Conservation (phyloP, 2,888 invertebrate genomes). For the Lasioglossum malachurum region DNA sequence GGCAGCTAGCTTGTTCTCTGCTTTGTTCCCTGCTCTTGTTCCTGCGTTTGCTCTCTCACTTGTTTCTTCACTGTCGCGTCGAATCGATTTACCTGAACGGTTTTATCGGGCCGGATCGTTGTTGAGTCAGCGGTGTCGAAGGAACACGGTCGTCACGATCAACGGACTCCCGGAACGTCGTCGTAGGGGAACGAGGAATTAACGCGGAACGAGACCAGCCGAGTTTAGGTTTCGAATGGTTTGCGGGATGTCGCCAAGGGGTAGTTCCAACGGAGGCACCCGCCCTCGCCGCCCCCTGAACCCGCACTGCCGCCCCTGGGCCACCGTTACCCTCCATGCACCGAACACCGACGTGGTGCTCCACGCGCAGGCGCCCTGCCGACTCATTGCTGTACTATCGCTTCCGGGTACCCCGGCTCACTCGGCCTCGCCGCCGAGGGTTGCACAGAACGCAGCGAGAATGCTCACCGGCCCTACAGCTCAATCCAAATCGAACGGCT, state of each 20-base stretch:
- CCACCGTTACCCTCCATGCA: conserved; percentile 72
- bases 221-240: conserved; percentile 46
- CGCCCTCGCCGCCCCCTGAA: conserved; percentile 84
- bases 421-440: background rate
- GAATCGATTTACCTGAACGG: conserved; percentile 79
- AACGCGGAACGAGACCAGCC: conserved; percentile 52
- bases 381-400: conserved; percentile 60
- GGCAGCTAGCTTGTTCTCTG: background rate
- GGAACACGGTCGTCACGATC: conserved; percentile 35
- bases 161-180: conserved; percentile 28
- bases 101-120: conserved; percentile 56
- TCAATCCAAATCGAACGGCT: background rate
- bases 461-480: background rate
- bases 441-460: background rate
- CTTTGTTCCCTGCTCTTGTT: background rate
- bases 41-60: background rate
- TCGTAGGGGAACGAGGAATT: conserved; percentile 21
- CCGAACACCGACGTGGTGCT: conserved; percentile 58
- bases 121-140: conserved; percentile 17
- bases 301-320: conserved; percentile 83
- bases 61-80: conserved; percentile 17
- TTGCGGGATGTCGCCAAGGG: conserved; percentile 81
- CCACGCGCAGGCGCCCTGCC: conserved; percentile 69
- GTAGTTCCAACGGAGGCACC: conserved; percentile 81
- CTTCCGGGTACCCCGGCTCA: conserved; percentile 38